phyloP scores from a whole-genome alignment of 1,140 invertebrate genomes.

The Trachymyrmex cornetzi region DNA sequence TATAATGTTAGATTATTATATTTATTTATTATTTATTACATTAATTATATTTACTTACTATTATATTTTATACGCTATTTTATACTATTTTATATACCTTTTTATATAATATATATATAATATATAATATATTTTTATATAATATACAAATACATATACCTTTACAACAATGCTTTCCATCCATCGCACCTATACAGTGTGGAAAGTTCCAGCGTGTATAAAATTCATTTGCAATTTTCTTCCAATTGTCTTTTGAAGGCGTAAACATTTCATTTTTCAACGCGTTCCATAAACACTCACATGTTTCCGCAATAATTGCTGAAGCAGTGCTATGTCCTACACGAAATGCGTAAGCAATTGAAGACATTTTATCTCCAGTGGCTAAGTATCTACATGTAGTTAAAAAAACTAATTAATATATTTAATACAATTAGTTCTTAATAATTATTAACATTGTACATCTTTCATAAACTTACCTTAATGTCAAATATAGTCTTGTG shows the following conservation, averaged over 20 bases:
- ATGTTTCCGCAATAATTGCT: no score
- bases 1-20: no score
- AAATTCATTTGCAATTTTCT: background rate
- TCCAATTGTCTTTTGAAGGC: background rate
- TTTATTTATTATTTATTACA: no score
- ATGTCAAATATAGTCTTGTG: background rate
- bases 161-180: background rate
- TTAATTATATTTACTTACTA: no score
- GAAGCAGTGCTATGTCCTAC: no score
- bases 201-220: background rate
- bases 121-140: no score
- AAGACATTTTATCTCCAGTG: background rate
- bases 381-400: background rate
- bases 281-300: background rate
- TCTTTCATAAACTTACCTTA: no score
- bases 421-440: background rate
- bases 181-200: background rate
- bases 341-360: no score
- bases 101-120: no score
- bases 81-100: no score
- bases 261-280: background rate
- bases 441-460: background rate
- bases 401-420: background rate
- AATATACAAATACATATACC: background rate
- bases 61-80: no score